A percentile compares a stretch with the other conserved stretches of the same genome.
phyloP scores from a whole-genome alignment of 2,797 vertebrate species.

The Lithobates pipiens region DNA sequence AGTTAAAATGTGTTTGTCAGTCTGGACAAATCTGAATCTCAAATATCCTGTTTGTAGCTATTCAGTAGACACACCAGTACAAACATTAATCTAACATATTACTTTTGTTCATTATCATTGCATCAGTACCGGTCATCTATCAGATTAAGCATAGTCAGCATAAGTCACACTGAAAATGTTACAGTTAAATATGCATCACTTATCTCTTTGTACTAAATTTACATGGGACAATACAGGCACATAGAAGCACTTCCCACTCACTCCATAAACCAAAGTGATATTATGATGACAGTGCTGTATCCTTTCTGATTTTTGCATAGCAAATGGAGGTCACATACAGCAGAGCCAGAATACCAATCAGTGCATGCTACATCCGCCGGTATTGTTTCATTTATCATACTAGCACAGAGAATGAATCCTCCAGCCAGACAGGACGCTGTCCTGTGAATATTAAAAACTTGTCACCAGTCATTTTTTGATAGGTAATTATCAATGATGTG shows the following conservation, averaged over 20 bases:
- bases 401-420: slow-evolving; percentile 16
- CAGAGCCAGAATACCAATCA: slow-evolving; percentile 45
- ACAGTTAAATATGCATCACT: not conserved
- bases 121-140: not conserved
- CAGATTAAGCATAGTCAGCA: not conserved
- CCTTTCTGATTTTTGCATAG: slow-evolving; percentile 14
- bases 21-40: no score
- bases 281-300: slow-evolving; percentile 24
- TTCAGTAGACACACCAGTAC: not conserved
- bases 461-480: slow-evolving; percentile 36
- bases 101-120: not conserved
- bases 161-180: not conserved
- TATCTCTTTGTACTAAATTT: not conserved
- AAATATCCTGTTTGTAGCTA: no score
- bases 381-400: slow-evolving; percentile 44
- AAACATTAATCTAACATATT: not conserved
- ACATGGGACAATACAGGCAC: not conserved
- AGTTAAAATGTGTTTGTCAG: no score
- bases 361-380: slow-evolving; percentile 10
- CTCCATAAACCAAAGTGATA: slow-evolving; percentile 13
- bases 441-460: slow-evolving; percentile 48
- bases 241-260: not conserved
- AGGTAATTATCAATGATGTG: slow-evolving; percentile 40
- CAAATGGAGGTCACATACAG: slow-evolving; percentile 38
- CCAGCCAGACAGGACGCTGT: slow-evolving; percentile 29